These are phyloP conservation scores for Darevskia mixta DNA, from an alignment of 2,797 vertebrate species.

Conservation along the genomic window DNA sequence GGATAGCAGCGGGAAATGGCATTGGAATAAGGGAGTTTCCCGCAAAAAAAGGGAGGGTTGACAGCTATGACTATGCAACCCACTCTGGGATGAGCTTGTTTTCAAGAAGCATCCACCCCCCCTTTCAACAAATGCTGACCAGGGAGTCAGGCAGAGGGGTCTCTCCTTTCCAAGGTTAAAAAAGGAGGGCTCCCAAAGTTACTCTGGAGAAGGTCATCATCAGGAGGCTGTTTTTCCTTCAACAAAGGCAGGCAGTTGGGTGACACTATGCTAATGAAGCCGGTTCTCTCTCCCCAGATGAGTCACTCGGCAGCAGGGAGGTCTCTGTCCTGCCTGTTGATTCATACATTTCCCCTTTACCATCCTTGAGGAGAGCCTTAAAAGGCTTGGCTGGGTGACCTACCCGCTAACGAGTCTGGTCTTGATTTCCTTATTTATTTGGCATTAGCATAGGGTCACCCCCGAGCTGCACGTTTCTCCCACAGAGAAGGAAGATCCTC, in stretches of 20 bases:
- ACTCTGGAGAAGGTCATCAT: constrained; percentile 63
- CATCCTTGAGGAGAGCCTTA: constrained; percentile 44
- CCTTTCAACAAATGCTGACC: background rate
- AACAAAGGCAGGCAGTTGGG: constrained; percentile 54
- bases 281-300: constrained; percentile 61
- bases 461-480: constrained; percentile 33
- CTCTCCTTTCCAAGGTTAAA: constrained; percentile 19
- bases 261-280: constrained; percentile 75
- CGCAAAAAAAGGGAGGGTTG: too few relatives aligned
- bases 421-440: constrained; percentile 65
- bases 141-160: background rate
- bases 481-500: constrained; percentile 4
- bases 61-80: too few relatives aligned
- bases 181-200: constrained; percentile 44
- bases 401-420: constrained; percentile 54
- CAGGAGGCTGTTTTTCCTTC: constrained; percentile 45
- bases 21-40: too few relatives aligned
- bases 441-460: constrained; percentile 72
- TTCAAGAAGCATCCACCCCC: constrained; percentile 24
- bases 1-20: too few relatives aligned
- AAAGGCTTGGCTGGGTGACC: constrained; percentile 62
- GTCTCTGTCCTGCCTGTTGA: constrained; percentile 75
- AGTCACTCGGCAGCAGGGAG: constrained; percentile 65
- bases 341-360: constrained; percentile 63
- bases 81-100: background rate